phyloP scores from a whole-genome alignment of 2,113 vertebrate genomes.

The Pardalotus punctatus region DNA sequence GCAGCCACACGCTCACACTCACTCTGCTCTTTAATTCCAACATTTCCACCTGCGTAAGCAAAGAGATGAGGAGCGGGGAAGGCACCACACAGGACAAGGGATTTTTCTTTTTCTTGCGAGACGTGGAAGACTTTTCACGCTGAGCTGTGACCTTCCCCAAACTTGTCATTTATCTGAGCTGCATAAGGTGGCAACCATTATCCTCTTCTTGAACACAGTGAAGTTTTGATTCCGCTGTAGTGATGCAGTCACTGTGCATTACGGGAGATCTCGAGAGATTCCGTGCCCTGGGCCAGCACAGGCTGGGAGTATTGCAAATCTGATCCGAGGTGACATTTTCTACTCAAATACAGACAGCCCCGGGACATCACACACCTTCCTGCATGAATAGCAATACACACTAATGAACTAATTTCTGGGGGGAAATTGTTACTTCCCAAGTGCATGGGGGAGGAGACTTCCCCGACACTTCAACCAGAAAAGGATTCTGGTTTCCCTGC shows the following conservation, averaged over 20 bases:
- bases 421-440: neutral
- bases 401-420: conserved; percentile 19
- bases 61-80: neutral
- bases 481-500: neutral
- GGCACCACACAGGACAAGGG: neutral
- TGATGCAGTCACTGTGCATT: conserved; percentile 18
- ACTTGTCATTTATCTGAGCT: neutral
- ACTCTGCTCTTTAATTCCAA: neutral
- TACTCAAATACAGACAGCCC: conserved; percentile 38
- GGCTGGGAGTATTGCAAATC: neutral
- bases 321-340: conserved; percentile 51
- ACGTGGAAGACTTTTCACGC: neutral
- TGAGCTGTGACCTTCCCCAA: conserved; percentile 8
- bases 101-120: neutral
- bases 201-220: neutral
- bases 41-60: neutral
- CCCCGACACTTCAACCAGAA: neutral
- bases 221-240: neutral
- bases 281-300: neutral
- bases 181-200: neutral
- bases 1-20: neutral
- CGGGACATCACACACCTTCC: conserved; percentile 13
- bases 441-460: neutral
- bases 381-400: conserved; percentile 20
- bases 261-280: conserved; percentile 9